Conservation (phyloP, 2,113 vertebrate genomes). For the Scortum barcoo region DNA sequence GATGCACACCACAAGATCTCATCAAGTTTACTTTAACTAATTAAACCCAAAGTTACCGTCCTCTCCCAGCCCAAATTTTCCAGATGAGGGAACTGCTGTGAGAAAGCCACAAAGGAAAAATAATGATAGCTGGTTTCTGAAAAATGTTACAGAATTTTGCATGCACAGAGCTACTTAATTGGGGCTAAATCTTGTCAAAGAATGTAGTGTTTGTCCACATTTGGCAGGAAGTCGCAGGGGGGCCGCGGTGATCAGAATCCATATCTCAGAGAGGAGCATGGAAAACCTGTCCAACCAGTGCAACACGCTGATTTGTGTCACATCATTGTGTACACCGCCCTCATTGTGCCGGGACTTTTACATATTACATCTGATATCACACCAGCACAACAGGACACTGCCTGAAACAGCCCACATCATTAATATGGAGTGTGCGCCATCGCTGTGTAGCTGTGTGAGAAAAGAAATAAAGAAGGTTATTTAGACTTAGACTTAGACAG, state of each 20-base stretch:
- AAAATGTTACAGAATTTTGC: slow-evolving; percentile 23
- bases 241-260: slow-evolving; percentile 43
- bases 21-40: slow-evolving; percentile 77
- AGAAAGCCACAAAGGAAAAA: slow-evolving; percentile 48
- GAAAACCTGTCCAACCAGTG: slow-evolving; percentile 36
- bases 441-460: background rate
- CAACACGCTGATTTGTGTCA: slow-evolving; percentile 36
- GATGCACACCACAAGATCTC: slow-evolving; percentile 69
- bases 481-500: too few relatives aligned
- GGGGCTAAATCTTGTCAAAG: slow-evolving; percentile 66
- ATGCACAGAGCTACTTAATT: slow-evolving; percentile 53
- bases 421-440: background rate
- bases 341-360: slow-evolving; percentile 2
- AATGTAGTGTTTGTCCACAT: slow-evolving; percentile 39
- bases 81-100: slow-evolving; percentile 65
- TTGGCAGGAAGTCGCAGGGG: slow-evolving; percentile 53
- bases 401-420: background rate
- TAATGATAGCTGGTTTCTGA: slow-evolving; percentile 36
- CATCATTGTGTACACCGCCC: background rate
- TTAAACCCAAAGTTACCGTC: slow-evolving; percentile 71
- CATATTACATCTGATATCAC: slow-evolving; percentile 18
- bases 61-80: slow-evolving; percentile 53
- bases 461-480: too few relatives aligned
- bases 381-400: slow-evolving; percentile 17
- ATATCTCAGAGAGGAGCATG: slow-evolving; percentile 38